Conservation (phyloP, 2,888 invertebrate species). For the Eutolmus rufibarbis region DNA sequence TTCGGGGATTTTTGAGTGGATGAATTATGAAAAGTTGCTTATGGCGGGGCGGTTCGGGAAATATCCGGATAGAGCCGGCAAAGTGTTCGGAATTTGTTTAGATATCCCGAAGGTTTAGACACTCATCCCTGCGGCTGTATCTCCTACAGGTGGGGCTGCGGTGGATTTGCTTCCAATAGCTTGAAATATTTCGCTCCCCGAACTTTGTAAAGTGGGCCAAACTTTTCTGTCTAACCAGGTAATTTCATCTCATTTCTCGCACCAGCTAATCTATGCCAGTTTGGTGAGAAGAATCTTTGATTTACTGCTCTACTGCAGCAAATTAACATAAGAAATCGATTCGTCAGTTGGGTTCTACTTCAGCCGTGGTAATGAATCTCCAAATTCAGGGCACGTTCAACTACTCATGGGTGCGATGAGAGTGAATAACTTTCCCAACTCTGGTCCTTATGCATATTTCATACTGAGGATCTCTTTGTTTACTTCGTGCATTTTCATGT, state of each 20-base stretch:
- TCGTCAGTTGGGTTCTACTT: neutral
- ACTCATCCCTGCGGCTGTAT: neutral
- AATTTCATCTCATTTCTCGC: neutral
- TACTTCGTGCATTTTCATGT: conserved; percentile 10
- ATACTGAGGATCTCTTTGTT: conserved; percentile 25
- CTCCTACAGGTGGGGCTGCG: neutral
- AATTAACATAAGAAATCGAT: conserved; percentile 34
- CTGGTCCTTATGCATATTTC: conserved; percentile 29
- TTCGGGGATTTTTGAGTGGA: neutral
- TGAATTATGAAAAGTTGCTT: conserved; percentile 2
- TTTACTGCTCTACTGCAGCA: conserved; percentile 18
- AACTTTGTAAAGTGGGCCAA: neutral
- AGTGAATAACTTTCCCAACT: conserved; percentile 31
- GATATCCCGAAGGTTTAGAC: neutral
- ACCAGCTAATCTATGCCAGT: neutral
- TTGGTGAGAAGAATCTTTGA: conserved; percentile 14
- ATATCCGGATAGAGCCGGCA: neutral
- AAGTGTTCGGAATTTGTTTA: neutral
- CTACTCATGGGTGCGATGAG: conserved; percentile 34
- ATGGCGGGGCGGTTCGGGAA: neutral
- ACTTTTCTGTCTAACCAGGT: neutral
- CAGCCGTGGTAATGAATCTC: neutral
- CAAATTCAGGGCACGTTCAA: conserved; percentile 30
- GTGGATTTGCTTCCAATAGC: neutral
- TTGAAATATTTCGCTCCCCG: neutral